Conservation (phyloP, 2,113 vertebrate species). For the Toxostoma redivivum region DNA sequence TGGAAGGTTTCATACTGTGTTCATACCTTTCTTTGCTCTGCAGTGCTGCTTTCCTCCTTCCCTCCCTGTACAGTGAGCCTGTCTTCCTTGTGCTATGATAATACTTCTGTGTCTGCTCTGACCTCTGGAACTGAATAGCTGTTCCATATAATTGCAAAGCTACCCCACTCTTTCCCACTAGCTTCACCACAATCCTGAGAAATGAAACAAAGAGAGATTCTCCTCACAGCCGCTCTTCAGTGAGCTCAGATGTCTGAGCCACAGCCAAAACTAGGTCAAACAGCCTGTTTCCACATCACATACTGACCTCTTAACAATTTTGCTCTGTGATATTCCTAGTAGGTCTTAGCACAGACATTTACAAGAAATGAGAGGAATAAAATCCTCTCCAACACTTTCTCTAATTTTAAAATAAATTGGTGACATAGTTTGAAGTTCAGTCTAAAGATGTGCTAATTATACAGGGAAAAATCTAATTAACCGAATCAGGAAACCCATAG, state of each 20-base stretch:
- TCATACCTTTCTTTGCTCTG: not conserved
- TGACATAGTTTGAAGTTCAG: constrained; percentile 58
- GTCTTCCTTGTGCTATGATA: not conserved
- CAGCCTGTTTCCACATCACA: constrained; percentile 56
- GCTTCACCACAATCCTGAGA: not conserved
- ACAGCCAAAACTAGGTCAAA: constrained; percentile 65
- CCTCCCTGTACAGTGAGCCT: not conserved
- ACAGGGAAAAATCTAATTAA: constrained; percentile 69
- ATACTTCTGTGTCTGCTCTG: not conserved
- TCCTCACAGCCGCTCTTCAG: not conserved
- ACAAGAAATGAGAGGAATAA: constrained; percentile 33
- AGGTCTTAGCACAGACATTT: constrained; percentile 19
- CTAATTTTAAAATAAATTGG: constrained; percentile 54
- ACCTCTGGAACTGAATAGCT: constrained; percentile 27
- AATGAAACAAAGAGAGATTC: constrained; percentile 45
- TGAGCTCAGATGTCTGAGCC: constrained; percentile 38
- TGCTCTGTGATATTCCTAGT: constrained; percentile 44
- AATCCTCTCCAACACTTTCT: constrained; percentile 45
- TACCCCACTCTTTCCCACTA: not conserved
- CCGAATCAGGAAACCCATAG: constrained; percentile 56
- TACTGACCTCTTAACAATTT: constrained; percentile 58
- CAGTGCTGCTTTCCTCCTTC: not conserved
- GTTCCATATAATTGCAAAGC: constrained; percentile 45
- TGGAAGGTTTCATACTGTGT: not conserved
- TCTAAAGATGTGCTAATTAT: constrained; percentile 68